Evolutionary conservation across 1,140 invertebrate genomes (phyloP), one percentile per base, ranked within the genome.

Genomic region (Oncopeltus fasciatus): DNA sequence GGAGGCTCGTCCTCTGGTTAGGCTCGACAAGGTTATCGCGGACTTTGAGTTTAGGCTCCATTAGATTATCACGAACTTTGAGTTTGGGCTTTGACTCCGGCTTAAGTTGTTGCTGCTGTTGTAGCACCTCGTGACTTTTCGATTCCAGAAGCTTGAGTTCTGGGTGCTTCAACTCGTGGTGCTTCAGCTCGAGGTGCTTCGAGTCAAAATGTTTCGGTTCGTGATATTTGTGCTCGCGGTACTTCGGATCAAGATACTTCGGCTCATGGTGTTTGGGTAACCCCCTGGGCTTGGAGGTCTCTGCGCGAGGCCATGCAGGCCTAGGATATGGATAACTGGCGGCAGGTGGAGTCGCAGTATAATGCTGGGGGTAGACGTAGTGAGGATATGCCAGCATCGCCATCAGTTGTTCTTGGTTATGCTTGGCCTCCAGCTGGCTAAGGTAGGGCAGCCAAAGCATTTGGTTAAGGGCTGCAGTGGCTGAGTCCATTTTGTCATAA

Each of bases 381-480:
- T 61, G 46, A 14, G 64, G 64, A 28, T 60, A 65, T n/a, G n/a
- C n/a, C 47, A 67, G 47, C 60, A 67, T 58, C 20, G 62, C 62
- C 20, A 66, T 53, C 65, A 78, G 71, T n/a, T n/a, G n/a, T 29
- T 75, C 24, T 14, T 26, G 74, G 26, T 56, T 69, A 60, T 60
- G 70, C 63, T 4, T 78, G 1, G 70, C 68, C 62, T 77, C 78
- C 44, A 84, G 70, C 69, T 84, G 83, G 63, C 78, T 83, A 24
- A 84, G 72, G 67, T 84, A 85, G 1, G 83, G 83, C 31, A 84
- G 68, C 83, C 83, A 85, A 28, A 84, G 67, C 81, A 85, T 82
- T 69, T 83, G 82, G 68, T 81, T 81, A n/a, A 84, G 73, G 1
- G 82, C 78, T 38, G 81, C 76, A 1, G 81, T 83, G 0, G 83